Conservation (phyloP, 2,113 vertebrate species). For the Pomatorhinus ruficollis region DNA sequence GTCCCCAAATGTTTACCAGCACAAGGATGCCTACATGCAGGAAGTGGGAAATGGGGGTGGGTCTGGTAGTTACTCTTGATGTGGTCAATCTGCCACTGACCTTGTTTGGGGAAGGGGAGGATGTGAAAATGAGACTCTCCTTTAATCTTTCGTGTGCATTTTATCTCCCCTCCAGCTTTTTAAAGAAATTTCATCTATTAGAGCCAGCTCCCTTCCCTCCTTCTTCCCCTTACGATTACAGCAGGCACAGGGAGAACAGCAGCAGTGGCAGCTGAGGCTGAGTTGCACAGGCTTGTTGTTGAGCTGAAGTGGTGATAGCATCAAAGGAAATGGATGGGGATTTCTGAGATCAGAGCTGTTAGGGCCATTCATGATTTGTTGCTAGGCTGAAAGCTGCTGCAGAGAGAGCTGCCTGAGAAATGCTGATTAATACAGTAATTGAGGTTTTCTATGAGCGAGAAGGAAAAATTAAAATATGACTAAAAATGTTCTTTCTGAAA, state of each 20-base stretch:
- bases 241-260: background rate
- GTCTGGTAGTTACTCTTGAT: constrained; percentile 85
- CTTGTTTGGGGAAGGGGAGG: constrained; percentile 77
- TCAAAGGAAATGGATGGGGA: constrained; percentile 69
- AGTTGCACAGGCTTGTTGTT: constrained; percentile 46
- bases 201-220: constrained; percentile 37
- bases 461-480: constrained; percentile 67
- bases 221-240: background rate
- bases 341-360: constrained; percentile 71
- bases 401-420: constrained; percentile 68
- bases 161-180: constrained; percentile 70
- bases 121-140: constrained; percentile 74
- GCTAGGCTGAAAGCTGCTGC: constrained; percentile 43
- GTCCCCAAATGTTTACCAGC: constrained; percentile 79
- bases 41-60: constrained; percentile 79
- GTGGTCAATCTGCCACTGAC: constrained; percentile 91
- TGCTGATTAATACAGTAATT: constrained; percentile 76
- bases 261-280: constrained; percentile 46
- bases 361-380: constrained; percentile 67
- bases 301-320: constrained; percentile 61
- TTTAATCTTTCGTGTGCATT: constrained; percentile 71
- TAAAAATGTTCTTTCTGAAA: constrained; percentile 70
- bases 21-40: constrained; percentile 80
- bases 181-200: constrained; percentile 41
- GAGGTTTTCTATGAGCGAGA: constrained; percentile 63